These are phyloP conservation scores for Invenusta paracnida DNA, from an alignment of 2,888 invertebrate genomes.

Conservation along the genomic window DNA sequence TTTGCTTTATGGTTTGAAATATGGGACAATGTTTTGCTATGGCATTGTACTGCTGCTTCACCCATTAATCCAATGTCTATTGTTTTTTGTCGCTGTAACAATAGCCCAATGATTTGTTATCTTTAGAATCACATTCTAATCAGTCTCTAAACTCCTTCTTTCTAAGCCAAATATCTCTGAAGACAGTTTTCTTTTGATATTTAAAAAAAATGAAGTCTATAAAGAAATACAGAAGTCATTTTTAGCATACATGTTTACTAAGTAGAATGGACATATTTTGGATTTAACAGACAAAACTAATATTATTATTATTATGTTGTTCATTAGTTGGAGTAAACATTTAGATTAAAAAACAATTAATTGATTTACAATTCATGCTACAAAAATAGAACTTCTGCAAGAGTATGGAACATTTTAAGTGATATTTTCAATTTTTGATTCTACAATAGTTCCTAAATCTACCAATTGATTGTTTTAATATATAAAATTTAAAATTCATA, in stretches of 20 bases:
- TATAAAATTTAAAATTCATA: background rate
- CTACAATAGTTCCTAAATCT: background rate
- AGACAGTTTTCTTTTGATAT: background rate
- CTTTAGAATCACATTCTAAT: background rate
- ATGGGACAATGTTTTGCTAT: background rate
- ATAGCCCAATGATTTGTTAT: background rate
- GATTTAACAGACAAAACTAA: background rate
- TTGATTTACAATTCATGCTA: background rate
- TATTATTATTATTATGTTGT: background rate
- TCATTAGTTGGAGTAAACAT: background rate
- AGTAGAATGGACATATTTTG: background rate
- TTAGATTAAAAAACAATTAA: background rate
- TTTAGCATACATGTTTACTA: too few relatives aligned
- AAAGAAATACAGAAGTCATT: too few relatives aligned
- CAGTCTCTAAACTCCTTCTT: background rate
- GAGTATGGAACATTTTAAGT: background rate
- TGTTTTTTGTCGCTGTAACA: background rate
- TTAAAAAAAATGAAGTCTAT: background rate
- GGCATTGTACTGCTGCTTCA: background rate
- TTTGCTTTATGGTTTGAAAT: background rate
- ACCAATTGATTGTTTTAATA: background rate
- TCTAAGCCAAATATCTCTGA: background rate
- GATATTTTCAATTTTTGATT: background rate
- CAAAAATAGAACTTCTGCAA: background rate
- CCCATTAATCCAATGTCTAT: background rate